Evolutionary conservation across 2,888 invertebrate species (phyloP).

Genomic region (Mylabris sibirica): DNA sequence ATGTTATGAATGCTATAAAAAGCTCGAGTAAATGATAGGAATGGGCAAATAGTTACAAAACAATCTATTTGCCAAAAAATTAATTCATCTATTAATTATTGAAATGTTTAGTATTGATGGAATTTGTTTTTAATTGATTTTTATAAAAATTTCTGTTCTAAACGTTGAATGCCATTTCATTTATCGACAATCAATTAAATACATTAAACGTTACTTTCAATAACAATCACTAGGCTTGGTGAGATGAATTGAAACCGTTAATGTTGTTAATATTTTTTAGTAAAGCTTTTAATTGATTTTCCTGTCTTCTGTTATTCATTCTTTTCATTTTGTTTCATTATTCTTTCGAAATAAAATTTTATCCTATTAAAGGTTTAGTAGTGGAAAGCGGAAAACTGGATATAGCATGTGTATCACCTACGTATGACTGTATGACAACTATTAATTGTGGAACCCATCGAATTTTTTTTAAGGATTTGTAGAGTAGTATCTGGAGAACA

Average conservation of each 20-base stretch:
- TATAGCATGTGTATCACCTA: too few species aligned
- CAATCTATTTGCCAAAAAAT: background rate
- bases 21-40: background rate
- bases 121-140: background rate
- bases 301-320: background rate
- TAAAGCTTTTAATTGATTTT: conserved; percentile 3
- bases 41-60: background rate
- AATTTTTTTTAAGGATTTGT: too few species aligned
- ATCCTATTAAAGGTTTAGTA: too few species aligned
- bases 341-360: background rate
- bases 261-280: background rate
- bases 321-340: background rate
- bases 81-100: background rate
- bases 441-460: too few species aligned
- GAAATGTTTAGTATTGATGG: background rate
- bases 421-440: too few species aligned
- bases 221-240: background rate
- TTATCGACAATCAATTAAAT: conserved; percentile 4
- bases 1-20: background rate
- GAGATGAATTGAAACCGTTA: background rate
- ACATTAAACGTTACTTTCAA: conserved; percentile 1
- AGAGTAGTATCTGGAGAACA: too few species aligned
- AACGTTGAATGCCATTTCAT: background rate
- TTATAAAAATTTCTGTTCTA: background rate
- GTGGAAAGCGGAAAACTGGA: too few species aligned